phyloP scores from a whole-genome alignment of 1,140 invertebrate species.

The Hormaphis cornu region DNA sequence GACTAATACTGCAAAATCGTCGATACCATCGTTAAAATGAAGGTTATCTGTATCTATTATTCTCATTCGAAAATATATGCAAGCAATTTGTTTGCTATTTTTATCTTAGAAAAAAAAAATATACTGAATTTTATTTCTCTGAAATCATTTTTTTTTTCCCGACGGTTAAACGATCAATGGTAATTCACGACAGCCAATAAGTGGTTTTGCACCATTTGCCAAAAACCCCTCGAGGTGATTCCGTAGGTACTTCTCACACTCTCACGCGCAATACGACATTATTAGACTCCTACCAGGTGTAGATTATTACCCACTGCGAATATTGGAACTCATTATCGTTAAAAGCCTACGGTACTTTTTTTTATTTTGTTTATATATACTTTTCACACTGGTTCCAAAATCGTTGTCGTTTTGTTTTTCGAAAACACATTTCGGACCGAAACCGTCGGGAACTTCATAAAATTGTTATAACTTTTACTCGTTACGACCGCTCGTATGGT shows the following conservation, averaged over 20 bases:
- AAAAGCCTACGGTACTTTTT: conserved; percentile 1
- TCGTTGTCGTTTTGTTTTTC: conserved; percentile 9
- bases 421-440: neutral
- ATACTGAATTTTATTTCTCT: neutral
- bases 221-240: neutral
- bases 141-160: conserved; percentile 1
- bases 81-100: too few species aligned
- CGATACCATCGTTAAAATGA: too few species aligned
- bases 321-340: conserved; percentile 25
- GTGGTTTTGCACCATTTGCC: conserved; percentile 19
- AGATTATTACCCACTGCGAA: conserved; percentile 13
- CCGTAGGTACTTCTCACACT: neutral
- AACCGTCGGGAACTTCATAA: neutral
- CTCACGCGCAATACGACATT: conserved; percentile 3
- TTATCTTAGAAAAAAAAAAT: too few species aligned
- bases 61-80: too few species aligned
- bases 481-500: too few species aligned
- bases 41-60: too few species aligned
- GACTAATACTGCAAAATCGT: too few species aligned
- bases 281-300: conserved; percentile 2
- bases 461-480: neutral
- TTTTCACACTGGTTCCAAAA: neutral
- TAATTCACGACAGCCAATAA: conserved; percentile 17
- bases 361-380: neutral
- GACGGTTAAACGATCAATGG: neutral